Conservation (phyloP, 2,113 vertebrate genomes). For the Bucco capensis region DNA sequence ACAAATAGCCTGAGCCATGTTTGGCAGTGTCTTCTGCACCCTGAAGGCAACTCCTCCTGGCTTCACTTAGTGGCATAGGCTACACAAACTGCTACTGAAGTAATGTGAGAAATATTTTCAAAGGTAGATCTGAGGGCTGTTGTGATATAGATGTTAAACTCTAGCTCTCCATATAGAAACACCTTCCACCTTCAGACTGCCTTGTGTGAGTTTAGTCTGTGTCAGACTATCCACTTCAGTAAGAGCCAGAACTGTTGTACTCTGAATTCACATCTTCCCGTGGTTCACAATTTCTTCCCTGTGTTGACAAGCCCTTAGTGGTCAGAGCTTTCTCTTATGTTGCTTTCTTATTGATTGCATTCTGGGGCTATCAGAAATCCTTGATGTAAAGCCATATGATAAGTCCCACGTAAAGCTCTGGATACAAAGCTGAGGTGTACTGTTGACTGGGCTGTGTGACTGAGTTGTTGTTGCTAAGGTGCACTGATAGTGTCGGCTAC, state of each 20-base stretch:
- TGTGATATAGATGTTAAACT: background rate
- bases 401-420: background rate
- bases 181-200: background rate
- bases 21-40: background rate
- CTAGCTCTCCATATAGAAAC: background rate
- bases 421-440: background rate
- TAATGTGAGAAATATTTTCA: background rate
- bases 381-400: background rate
- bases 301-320: background rate
- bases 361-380: constrained; percentile 20
- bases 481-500: background rate
- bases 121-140: background rate
- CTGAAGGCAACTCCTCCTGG: background rate
- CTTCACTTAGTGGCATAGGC: background rate
- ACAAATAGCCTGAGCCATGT: background rate
- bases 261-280: background rate
- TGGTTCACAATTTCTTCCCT: background rate
- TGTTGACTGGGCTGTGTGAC: background rate
- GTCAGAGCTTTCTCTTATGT: constrained; percentile 11
- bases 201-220: background rate
- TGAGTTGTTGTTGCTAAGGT: background rate
- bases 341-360: constrained; percentile 13
- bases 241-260: background rate
- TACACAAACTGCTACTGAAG: background rate
- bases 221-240: background rate